Percentiles rank a stretch among this genome's conserved stretches.
Evolutionary conservation across 2,888 invertebrate species (phyloP).

Genomic region (Eupeodes luniger): DNA sequence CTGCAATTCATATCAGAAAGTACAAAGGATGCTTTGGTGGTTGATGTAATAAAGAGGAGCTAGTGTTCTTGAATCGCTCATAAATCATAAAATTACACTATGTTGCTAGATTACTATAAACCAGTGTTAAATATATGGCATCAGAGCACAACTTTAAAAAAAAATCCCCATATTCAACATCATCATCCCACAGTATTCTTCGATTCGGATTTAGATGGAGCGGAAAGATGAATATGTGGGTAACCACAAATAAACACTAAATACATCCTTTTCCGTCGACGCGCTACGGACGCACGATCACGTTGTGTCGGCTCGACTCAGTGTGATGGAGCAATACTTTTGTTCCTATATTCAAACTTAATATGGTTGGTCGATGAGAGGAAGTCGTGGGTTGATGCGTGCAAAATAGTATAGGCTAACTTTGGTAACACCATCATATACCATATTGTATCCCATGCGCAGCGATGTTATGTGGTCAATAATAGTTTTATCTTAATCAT

Average conservation of each 20-base stretch:
- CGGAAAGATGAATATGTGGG: conserved; percentile 65
- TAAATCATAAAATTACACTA: conserved; percentile 55
- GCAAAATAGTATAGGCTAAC: conserved; percentile 35
- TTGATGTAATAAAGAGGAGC: conserved; percentile 11
- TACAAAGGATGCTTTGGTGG: conserved; percentile 63
- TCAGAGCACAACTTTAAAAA: background rate
- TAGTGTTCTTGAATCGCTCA: background rate
- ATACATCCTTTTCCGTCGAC: conserved; percentile 70
- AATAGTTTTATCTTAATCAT: conserved; percentile 25
- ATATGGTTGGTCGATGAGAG: conserved; percentile 41
- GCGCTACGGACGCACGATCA: background rate
- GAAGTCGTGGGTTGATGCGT: conserved; percentile 74
- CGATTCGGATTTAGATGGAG: conserved; percentile 37
- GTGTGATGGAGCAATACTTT: background rate
- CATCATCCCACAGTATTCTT: conserved; percentile 53
- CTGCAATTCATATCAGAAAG: background rate
- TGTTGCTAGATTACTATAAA: conserved; percentile 28
- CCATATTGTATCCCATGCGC: background rate
- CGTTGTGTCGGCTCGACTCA: background rate
- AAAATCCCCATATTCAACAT: conserved; percentile 35
- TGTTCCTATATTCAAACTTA: background rate
- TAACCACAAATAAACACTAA: conserved; percentile 73
- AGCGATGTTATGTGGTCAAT: conserved; percentile 48
- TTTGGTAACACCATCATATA: conserved; percentile 5
- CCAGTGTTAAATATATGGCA: conserved; percentile 14